Base-by-base conservation (phyloP, 1,140 invertebrate species). In the Triops cancriformis region DNA sequence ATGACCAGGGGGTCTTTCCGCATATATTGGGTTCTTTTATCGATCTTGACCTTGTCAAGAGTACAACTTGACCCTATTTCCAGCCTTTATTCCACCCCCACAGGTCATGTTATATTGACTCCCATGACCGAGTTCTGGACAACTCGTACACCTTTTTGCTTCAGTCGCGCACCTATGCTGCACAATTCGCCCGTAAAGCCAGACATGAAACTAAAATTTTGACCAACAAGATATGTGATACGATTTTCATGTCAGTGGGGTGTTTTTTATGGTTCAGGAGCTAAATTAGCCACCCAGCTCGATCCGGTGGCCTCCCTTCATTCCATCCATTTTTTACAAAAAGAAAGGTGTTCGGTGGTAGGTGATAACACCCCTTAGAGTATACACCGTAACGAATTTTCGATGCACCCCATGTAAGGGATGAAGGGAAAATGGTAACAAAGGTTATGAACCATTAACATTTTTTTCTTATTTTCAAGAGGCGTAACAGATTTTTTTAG, bases 321-420 rank as follows among this genome's bases (percentile, higher is more conserved):
- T 9, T 64, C 3, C 51, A 23, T 64, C 6, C 51, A 23, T 64
- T 64, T 64, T 64, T 64, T 6, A 64, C 3, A 23, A 9, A 45
- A 64, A 64, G 23, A 64, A 64, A 64, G n/a, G 51, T 9, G 23
- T 23, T 64, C 18, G 6, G 14, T n/a, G 18, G 10, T 64, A 18
- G 51, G 51, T 64, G 51, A 64, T n/a, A 64, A 64, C 51, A 64
- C 51, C 51, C 51, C 51, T n/a, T 12, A 64, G 51, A 12, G 51
- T 37, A 37, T 64, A 14, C 18, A 5, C 18, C 51, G 23, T 18
- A 64, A 64, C 51, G 51, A 64, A 64, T 64, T 64, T 11, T 14
- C 51, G 51, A 64, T 64, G 51, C 51, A 18, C 51, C 18, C 51
- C 23, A n/a, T 64, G 51, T 64, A 14, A 64, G 23, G 51, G 51